Base-by-base conservation (phyloP, 2,888 invertebrate species). In the Phengaris arion region DNA sequence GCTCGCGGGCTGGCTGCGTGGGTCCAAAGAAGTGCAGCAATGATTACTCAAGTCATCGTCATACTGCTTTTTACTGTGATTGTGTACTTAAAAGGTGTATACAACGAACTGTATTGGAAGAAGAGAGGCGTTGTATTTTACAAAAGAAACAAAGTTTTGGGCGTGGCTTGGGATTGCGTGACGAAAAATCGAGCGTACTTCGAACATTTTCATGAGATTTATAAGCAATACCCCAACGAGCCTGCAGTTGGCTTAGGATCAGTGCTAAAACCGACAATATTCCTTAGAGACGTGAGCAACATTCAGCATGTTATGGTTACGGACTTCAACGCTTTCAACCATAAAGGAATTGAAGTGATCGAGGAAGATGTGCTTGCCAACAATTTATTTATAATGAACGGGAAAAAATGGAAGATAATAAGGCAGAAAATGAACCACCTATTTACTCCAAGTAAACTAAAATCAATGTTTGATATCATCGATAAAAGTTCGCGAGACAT, bases 391-490 rank as follows among this genome's bases (percentile, higher is more conserved):
- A 79, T 87, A 55, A 79, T 85, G 78, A 78, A 84, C 46, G 84
- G 89, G 0, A 83, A 83, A 12, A 74, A 84, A 78, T 91, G 90
- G 91, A 87, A 89, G 77, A 79, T 88, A 15, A 81, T 90, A 35
- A 81, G 91, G 13, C 88, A 89, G 69, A 88, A 84, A 69, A 79
- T 92, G 78, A 85, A 86, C 0, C 89, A 91, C 0, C 81, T 88
- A 0, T 91, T 92, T 78, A 89, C 90, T 0, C 81, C 85, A 0
- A 79, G 82, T 0, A 92, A 90, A 79, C 81, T 91, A 12, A 87
- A 83, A 75, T 88, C 86, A 45, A 89, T 92, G 89, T 90, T 85
- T 77, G 85, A 85, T 74, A 86, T 90, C 0, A 83, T 91, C 13
- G 87, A 86, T 22, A 87, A 85, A 74, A 85, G 86, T 70, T 86